phyloP scores from a whole-genome alignment of 2,888 invertebrate genomes.

The Acronicta leporina region DNA sequence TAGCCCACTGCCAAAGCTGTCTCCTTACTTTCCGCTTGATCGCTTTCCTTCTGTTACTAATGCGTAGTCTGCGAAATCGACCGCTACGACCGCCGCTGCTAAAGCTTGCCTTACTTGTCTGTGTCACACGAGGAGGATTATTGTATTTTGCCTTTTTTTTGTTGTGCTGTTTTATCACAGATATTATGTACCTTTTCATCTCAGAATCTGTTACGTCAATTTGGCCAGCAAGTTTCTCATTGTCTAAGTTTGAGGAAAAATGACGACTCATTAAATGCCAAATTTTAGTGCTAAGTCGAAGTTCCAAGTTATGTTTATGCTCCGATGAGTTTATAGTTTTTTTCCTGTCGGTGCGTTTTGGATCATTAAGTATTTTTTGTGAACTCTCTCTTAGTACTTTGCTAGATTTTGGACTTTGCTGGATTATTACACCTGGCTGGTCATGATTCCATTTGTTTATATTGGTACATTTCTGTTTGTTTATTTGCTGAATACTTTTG shows the following conservation, averaged over 20 bases:
- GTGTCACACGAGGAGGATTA: constrained; percentile 14
- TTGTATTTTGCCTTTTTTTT: constrained; percentile 17
- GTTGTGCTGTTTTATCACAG: constrained; percentile 27
- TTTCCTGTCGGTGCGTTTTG: neutral
- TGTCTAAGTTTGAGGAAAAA: constrained; percentile 11
- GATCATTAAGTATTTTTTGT: neutral
- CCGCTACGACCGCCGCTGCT: neutral
- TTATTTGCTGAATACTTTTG: neutral
- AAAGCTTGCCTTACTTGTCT: constrained; percentile 17
- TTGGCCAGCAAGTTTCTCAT: constrained; percentile 10
- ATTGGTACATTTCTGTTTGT: constrained; percentile 1
- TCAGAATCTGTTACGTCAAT: constrained; percentile 18
- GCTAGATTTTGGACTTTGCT: neutral
- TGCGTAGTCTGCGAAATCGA: neutral
- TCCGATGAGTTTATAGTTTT: neutral
- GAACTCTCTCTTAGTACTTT: neutral
- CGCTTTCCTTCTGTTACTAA: constrained; percentile 29
- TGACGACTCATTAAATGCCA: constrained; percentile 19
- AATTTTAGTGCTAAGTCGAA: constrained; percentile 17
- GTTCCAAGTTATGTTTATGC: constrained; percentile 15
- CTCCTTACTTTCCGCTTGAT: constrained; percentile 56
- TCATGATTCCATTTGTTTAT: neutral
- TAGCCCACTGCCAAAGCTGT: constrained; percentile 60
- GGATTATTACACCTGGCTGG: neutral
- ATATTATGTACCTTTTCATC: constrained; percentile 27